phyloP scores from a whole-genome alignment of 2,888 invertebrate genomes.

The Metopia argyrocephala region DNA sequence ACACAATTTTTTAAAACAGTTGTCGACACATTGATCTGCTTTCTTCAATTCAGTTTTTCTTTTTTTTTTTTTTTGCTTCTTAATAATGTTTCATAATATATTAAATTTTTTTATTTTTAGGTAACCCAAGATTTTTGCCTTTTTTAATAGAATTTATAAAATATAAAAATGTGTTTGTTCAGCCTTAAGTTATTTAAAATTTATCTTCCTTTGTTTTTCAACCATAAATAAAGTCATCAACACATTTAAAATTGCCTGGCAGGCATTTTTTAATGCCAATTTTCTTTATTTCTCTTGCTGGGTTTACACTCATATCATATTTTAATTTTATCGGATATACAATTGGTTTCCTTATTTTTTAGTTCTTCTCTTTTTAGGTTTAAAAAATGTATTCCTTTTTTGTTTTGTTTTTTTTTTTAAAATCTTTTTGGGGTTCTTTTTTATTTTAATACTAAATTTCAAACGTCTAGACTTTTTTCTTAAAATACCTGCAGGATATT shows the following conservation, averaged over 20 bases:
- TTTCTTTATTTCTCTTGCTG: not conserved
- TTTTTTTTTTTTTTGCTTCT: no score
- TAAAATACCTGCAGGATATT: not conserved
- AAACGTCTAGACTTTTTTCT: slow-evolving; percentile 17
- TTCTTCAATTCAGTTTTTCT: no score
- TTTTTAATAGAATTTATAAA: not conserved
- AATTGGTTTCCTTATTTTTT: slow-evolving; percentile 18
- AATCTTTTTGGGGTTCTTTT: not conserved
- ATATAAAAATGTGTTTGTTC: no score
- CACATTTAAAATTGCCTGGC: slow-evolving; percentile 47
- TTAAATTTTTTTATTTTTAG: no score
- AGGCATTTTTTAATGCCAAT: slow-evolving; percentile 32
- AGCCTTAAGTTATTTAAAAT: not conserved
- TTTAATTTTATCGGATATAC: slow-evolving; percentile 23
- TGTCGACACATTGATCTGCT: no score
- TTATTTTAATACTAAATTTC: no score
- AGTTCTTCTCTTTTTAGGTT: not conserved
- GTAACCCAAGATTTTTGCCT: not conserved
- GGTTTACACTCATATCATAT: not conserved
- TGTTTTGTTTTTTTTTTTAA: not conserved
- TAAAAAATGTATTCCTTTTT: not conserved
- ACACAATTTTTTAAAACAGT: not conserved
- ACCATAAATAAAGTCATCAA: slow-evolving; percentile 53
- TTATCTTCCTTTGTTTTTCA: slow-evolving; percentile 7
- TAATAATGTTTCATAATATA: no score